Evolutionary conservation across 1,140 invertebrate genomes (phyloP).

Genomic region (Cotesia chilonis): DNA sequence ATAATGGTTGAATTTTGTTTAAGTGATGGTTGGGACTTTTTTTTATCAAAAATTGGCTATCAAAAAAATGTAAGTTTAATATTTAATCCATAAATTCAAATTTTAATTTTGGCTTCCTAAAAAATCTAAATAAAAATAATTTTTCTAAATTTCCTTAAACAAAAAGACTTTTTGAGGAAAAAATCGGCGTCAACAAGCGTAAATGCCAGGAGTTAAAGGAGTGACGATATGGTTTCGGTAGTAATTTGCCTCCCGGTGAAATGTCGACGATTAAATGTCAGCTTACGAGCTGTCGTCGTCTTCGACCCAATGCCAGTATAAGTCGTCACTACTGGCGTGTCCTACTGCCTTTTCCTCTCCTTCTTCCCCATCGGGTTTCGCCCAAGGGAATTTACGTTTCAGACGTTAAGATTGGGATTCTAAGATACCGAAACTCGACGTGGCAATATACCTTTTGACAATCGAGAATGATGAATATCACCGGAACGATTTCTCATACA

Average conservation of each 20-base stretch:
- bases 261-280: conserved; percentile 40
- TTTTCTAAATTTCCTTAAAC: too few species aligned
- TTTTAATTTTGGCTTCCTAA: too few species aligned
- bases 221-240: conserved; percentile 22
- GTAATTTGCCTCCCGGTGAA: conserved; percentile 30
- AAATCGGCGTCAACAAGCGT: too few species aligned
- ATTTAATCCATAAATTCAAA: too few species aligned
- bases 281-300: conserved; percentile 31
- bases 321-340: background rate
- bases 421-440: conserved; percentile 25
- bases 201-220: conserved; percentile 7
- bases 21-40: too few species aligned
- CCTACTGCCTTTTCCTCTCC: conserved; percentile 21
- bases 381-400: conserved; percentile 34
- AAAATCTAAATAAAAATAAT: too few species aligned
- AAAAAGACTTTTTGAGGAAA: too few species aligned
- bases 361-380: background rate
- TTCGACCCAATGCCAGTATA: background rate
- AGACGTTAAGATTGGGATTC: conserved; percentile 34
- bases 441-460: conserved; percentile 31
- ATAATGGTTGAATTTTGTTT: too few species aligned
- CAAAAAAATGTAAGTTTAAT: too few species aligned
- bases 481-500: conserved; percentile 22
- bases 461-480: conserved; percentile 22
- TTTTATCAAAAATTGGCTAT: too few species aligned